Base-by-base conservation (phyloP, 2,888 invertebrate species). In the Globia sparganii region DNA sequence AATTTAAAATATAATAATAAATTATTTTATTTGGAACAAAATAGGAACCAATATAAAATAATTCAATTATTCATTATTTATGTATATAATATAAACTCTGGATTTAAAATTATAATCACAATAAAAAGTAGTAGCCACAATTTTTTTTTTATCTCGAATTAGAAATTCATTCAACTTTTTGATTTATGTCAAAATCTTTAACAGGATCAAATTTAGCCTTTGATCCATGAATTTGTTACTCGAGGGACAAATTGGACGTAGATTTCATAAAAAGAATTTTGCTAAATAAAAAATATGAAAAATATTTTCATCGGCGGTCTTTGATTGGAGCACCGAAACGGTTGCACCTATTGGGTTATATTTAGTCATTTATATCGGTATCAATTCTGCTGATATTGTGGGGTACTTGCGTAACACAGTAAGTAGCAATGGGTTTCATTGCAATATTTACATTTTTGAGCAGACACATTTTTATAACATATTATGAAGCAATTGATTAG, bases 171-270 rank as follows among this genome's bases (percentile, higher is more conserved):
- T 67, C 34, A 70, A 72, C 59, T 80, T 85, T 78, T 67, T 75
- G 70, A 85, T 85, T 53, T 70, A 81, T 67, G 66, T 49, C 49
- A 65, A 74, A 56, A 72, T 70, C 81, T 70, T 70, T 70, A 67
- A 80, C 65, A 67, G 49, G 67, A 81, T 84, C 46, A 46, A 70
- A 77, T 83, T 76, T 76, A 62, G 61, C 72, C 79, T 84, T 81
- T 79, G 79, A 79, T 72, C 53, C 79, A 78, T 78, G 72, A 79
- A 81, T 81, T 79, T 72, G 59, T 1, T 72, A 65, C 49, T 66
- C 64, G 8, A 73, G 69, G 49, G 84, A 81, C 72, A 79, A 70
- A 78, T 81, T 81, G 61, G 37, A 37, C 31, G 43, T 40, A 69
- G 53, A 56, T 79, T 61, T 40, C n/a, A 28, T 40, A 56, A 78